Base-by-base conservation (phyloP, 2,113 vertebrate genomes). In the Pelodiscus sinensis region DNA sequence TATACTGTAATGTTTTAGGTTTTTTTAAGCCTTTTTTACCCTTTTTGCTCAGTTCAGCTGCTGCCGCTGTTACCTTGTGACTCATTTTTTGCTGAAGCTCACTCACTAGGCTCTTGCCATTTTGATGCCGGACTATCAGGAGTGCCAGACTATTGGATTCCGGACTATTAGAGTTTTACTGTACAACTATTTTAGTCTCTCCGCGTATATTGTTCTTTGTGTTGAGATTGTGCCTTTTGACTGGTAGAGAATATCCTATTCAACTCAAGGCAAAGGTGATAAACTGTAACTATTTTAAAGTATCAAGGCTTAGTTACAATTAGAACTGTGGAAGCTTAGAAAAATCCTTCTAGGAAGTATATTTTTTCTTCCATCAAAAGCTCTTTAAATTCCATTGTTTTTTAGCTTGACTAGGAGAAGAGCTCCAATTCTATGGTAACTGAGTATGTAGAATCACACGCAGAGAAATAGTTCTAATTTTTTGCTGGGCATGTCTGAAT, bases 401-500 rank as follows among this genome's bases (percentile, higher is more conserved):
- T 16, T 77, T 87, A 2, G 78, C 60, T 81, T 87, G 24, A 13
- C 6, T 90, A 56, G 21, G 79, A 44, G 71, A 73, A 87, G 35
- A 87, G 0, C 7, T 38, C 8, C 85, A 52, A 52, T 93, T 10
- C 22, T 75, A 44, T 24, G 38, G 22, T 81, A 83, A 27, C 9
- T 92, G 56, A 35, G 3, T 56, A 0, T 81, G 19, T 71, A 83
- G 9, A 90, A 27, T 44, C 2, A 1, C 1, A 52, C 65, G 54
- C 9, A 57, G 60, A n/a, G 90, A 54, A 86, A 89, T 89, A 90
- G 27, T 8, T 87, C 85, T 85, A 79, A 82, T 94, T 85, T 87
- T 22, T 11, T 87, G 52, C 50, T 57, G 50, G 84, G 75, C 73
- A 90, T 88, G 92, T 90, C 90, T 95, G 96, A 14, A 54, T 54